Evolutionary conservation across 2,888 invertebrate genomes (phyloP), one percentile per base, ranked within the genome.

Genomic region (Phortica okadai): DNA sequence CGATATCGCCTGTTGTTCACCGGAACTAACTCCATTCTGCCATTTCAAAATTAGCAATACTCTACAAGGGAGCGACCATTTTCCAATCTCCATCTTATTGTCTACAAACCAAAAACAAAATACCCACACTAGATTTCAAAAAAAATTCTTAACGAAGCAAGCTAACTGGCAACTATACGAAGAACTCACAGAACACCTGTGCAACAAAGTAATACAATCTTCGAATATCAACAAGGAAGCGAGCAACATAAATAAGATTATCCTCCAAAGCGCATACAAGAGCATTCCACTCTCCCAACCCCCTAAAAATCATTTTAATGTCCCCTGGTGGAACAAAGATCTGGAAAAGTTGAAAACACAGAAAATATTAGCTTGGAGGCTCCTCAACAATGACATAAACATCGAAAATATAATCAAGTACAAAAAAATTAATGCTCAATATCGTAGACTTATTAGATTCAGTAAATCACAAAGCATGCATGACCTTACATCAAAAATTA

Each of bases 271-370:
- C 1, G 21, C 21, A 21, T 21, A 21, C 21, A 21, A 21, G 21
- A 21, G 21, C 21, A 21, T 21, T 21, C 21, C 21, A 21, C 21
- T 21, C 6, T 59, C 21, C 10, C 6, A 45, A 10, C 45, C 45
- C 6, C 45, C 45, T 10, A 45, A 45, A 45, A 45, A 10, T 8
- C 10, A 6, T 1, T 45, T 8, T 45, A 45, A 45, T n/a, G 10
- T n/a, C 56, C 56, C 16, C n/a, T 73, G 59, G 59, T 58, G 73
- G 73, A 73, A 58, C 58, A 41, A 73, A 54, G 10, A 8, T 6
- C 33, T n/a, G 41, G 54, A 45, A 21, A 14, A 73, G 11, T 1
- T 59, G 1, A 59, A 14, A n/a, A 59, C 1, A 59, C 6, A 59
- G 2, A 59, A 59, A 59, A 59, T 1, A 7, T 16, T 11, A 1